Base-by-base conservation (phyloP, 2,888 invertebrate species). In the Cremastinae sp. region DNA sequence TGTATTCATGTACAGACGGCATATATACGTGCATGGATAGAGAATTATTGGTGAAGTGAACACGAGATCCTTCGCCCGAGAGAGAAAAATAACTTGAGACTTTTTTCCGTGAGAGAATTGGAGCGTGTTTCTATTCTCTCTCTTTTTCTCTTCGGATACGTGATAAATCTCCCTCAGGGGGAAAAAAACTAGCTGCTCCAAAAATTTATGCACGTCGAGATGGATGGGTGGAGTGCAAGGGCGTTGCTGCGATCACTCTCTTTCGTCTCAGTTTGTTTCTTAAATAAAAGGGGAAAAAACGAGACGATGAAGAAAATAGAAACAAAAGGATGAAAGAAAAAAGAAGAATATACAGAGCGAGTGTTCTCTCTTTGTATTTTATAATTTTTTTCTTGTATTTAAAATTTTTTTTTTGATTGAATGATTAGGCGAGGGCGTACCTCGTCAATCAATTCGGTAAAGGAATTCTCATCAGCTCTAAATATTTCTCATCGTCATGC, bases 171-270 rank as follows among this genome's bases (percentile, higher is more conserved):
- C 79, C 81, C 81, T 80, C 70, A 71, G 65, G 79, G 76, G 78
- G 75, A 82, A 83, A 78, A 84, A 84, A 85, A 85, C 84, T 84
- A 83, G 83, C 83, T 82, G 84, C 79, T 80, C 80, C 80, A 81
- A 82, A 87, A 84, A 84, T 83, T 85, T 88, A 85, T 87, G 85
- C 85, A 83, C 79, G 82, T 78, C 80, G 85, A 87, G 87, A 88
- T 86, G 86, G 85, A 88, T 88, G 88, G 85, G 83, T 86, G 84
- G 85, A 88, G 84, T 84, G 82, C 78, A 82, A 84, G 85, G 87
- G 87, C 86, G 86, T 84, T 82, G 81, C 86, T 83, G 74, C 83
- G 80, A 79, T 79, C 81, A 74, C 71, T 74, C 74, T 74, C 49
- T 58, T 76, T 72, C 78, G 49, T 73, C 59, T 65, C 53, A 51